phyloP scores from a whole-genome alignment of 2,797 vertebrate species.

The Dipus sagitta region DNA sequence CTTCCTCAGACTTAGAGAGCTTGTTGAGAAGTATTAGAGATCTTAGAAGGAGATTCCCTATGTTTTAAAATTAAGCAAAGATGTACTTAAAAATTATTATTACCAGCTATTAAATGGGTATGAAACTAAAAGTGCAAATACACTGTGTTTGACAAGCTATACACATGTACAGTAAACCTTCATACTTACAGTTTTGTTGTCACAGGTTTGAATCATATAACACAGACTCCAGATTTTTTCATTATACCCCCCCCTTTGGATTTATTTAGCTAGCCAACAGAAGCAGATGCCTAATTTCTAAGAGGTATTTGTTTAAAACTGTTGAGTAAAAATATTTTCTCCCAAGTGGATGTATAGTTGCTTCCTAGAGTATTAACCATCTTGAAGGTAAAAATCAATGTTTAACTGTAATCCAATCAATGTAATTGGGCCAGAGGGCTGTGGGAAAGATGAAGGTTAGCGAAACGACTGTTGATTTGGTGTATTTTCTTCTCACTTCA shows the following conservation, averaged over 20 bases:
- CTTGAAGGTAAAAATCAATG: conserved; percentile 74
- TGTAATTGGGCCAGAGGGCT: neutral
- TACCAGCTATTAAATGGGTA: neutral
- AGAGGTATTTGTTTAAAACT: neutral
- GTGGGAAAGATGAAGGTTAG: neutral
- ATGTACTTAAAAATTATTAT: neutral
- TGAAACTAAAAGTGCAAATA: conserved; percentile 25
- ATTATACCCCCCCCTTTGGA: neutral
- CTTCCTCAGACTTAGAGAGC: neutral
- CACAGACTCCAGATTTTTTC: neutral
- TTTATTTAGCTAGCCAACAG: conserved; percentile 20
- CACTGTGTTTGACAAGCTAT: conserved; percentile 34
- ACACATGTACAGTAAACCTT: neutral
- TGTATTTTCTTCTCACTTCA: neutral
- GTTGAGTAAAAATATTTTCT: neutral
- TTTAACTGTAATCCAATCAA: conserved; percentile 69
- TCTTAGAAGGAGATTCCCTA: conserved; percentile 7
- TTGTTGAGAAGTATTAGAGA: conserved; percentile 17
- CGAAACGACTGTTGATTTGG: conserved; percentile 1
- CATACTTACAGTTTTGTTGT: neutral
- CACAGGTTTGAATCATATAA: neutral
- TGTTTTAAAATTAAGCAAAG: conserved; percentile 39
- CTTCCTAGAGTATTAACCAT: conserved; percentile 69
- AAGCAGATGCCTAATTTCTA: conserved; percentile 15
- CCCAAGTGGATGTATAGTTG: neutral